Evolutionary conservation across 2,888 invertebrate species (phyloP), one percentile per base, ranked within the genome.

Genomic region (Perizoma flavofasciatum): DNA sequence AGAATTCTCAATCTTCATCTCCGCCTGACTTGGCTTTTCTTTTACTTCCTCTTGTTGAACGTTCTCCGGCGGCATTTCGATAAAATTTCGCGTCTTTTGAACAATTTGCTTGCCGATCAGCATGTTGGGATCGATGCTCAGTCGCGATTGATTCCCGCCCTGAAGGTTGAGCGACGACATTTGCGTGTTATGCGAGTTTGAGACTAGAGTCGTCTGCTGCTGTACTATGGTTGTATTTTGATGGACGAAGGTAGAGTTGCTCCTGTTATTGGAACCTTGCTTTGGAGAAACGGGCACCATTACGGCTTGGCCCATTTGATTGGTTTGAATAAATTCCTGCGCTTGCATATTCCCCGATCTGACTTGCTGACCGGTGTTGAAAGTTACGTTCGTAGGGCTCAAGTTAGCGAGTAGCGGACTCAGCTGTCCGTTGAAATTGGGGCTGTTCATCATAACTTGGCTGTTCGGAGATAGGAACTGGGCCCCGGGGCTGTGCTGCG

Each of bases 181-280:
- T 59, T 84, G 84, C 32, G 84, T 67, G 66, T 85, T 85, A 65
- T 93, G 95, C 72, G 95, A 94, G 73, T 95, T 95, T 0, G 95
- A 94, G 4, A 96, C 95, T 88, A 96, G 94, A 0, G 96, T 96
- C 0, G 96, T 96, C 79, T 96, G 96, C 72, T 96, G 96, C 74
- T 96, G 96, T 4, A 96, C 96, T 72, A 97, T 96, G 0, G 97
- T 96, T 0, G 97, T 96, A 77, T 97, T 97, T 72, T 97, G 96
- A 70, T 96, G 97, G 2, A 97, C 96, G 74, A 95, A 96, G 0
- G 97, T 96, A 0, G 95, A 95, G 70, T 94, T 93, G 56, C 93
- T 94, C 61, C 95, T 93, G 77, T 93, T 94, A 48, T 54, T 53
- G 9, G 94, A 85, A 0, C 93, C 90, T 59, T 93, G 94, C 72